Conservation (phyloP, 2,888 invertebrate genomes). For the Tetrapedia diversipes region DNA sequence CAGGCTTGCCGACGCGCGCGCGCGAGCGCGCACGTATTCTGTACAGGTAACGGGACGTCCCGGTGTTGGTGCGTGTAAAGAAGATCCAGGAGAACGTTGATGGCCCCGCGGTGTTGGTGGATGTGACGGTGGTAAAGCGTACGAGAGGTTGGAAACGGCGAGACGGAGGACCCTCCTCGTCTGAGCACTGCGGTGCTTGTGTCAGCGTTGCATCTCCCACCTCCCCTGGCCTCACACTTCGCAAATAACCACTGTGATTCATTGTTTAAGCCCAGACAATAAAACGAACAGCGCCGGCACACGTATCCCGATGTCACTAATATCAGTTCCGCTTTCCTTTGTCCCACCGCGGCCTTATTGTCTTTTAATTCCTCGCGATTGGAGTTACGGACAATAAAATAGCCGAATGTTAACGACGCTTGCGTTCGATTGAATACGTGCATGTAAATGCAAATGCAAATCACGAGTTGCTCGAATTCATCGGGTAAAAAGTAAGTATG, state of each 20-base stretch:
- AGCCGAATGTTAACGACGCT: background rate
- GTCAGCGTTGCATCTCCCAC: conserved; percentile 62
- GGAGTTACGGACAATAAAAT: too few relatives aligned
- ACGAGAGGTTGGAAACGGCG: conserved; percentile 64
- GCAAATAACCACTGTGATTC: conserved; percentile 62
- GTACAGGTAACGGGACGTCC: conserved; percentile 41
- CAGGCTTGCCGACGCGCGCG: conserved; percentile 54
- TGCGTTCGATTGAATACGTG: too few relatives aligned
- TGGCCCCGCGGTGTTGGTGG: conserved; percentile 52
- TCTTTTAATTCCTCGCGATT: background rate
- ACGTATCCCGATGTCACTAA: conserved; percentile 34
- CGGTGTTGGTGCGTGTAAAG: background rate
- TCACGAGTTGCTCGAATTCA: too few relatives aligned
- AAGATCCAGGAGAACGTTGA: conserved; percentile 16
- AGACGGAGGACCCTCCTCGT: conserved; percentile 63
- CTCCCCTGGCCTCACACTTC: conserved; percentile 36
- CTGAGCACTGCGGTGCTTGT: conserved; percentile 64
- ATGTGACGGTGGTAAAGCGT: conserved; percentile 59
- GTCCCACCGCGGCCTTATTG: conserved; percentile 5
- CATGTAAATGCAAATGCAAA: too few relatives aligned
- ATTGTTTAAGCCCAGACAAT: conserved; percentile 57
- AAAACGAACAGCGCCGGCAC: conserved; percentile 34
- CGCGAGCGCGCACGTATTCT: conserved; percentile 41
- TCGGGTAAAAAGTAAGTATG: too few relatives aligned
- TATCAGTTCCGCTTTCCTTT: background rate